Evolutionary conservation across 2,113 vertebrate genomes (phyloP).

Genomic region (Pteruthius melanotis): DNA sequence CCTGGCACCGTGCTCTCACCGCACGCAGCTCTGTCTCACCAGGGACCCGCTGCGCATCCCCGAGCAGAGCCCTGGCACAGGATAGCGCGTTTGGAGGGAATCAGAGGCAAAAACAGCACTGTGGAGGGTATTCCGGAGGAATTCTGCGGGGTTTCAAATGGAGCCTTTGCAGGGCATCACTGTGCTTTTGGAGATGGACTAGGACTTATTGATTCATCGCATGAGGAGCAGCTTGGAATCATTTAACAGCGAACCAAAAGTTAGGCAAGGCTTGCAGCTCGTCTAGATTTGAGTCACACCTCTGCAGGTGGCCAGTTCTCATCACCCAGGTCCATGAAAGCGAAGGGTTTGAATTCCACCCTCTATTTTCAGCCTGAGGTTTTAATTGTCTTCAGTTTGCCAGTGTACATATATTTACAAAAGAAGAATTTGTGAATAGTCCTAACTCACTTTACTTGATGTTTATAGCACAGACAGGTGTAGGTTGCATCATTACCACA

Average conservation of each 20-base stretch:
- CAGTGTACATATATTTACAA: too few relatives aligned
- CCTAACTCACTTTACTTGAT: background rate
- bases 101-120: accelerated
- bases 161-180: background rate
- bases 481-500: background rate
- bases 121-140: background rate
- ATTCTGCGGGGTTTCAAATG: background rate
- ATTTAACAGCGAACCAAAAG: background rate
- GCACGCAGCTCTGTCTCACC: accelerated
- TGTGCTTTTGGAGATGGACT: background rate
- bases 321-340: background rate
- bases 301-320: background rate
- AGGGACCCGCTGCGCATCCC: background rate
- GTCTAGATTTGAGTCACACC: background rate
- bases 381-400: background rate
- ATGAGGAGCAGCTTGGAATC: background rate
- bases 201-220: background rate
- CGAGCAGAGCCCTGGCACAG: background rate
- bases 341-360: accelerated
- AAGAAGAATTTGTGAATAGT: background rate
- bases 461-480: background rate
- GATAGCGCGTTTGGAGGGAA: accelerated
- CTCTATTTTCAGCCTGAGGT: background rate
- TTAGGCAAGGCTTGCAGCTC: background rate
- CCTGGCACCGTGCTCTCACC: accelerated